Conservation (phyloP, 1,140 invertebrate genomes). For the Colletes latitarsis region DNA sequence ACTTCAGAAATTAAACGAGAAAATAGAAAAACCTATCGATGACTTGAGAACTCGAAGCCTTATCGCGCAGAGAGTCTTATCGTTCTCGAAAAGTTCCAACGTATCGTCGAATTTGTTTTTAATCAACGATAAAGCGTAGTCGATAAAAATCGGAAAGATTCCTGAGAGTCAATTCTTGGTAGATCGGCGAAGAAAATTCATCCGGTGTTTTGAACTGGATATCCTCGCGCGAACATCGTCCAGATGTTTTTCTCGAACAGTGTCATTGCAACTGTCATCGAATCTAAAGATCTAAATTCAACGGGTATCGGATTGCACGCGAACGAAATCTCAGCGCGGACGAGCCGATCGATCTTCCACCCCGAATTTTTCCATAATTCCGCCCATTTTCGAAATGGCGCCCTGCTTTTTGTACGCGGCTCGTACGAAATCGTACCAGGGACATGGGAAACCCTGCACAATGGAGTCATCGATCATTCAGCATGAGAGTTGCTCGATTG, state of each 20-base stretch:
- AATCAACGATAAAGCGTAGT: too few species aligned
- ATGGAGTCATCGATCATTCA: slow-evolving; percentile 78
- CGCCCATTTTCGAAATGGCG: slow-evolving; percentile 75
- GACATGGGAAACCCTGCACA: slow-evolving; percentile 75
- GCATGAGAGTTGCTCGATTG: slow-evolving; percentile 76
- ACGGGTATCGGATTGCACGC: slow-evolving; percentile 53
- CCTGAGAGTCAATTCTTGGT: too few species aligned
- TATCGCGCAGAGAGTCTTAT: too few species aligned
- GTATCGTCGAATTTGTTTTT: too few species aligned
- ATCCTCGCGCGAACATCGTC: background rate
- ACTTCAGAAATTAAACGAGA: too few species aligned
- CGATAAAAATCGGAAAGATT: too few species aligned
- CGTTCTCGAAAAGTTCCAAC: too few species aligned
- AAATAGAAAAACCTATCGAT: too few species aligned
- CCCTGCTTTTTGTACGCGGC: slow-evolving; percentile 71
- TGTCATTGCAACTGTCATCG: background rate
- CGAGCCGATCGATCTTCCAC: slow-evolving; percentile 73
- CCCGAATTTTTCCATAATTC: slow-evolving; percentile 77
- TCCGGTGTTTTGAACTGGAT: too few species aligned
- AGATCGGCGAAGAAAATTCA: too few species aligned
- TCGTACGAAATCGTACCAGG: slow-evolving; percentile 68
- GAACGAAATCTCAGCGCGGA: slow-evolving; percentile 63
- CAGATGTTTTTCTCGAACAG: background rate
- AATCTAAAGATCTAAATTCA: slow-evolving; percentile 44
- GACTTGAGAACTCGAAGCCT: too few species aligned